Base-by-base conservation (phyloP, 1,140 invertebrate genomes). In the Drosophila pandora region DNA sequence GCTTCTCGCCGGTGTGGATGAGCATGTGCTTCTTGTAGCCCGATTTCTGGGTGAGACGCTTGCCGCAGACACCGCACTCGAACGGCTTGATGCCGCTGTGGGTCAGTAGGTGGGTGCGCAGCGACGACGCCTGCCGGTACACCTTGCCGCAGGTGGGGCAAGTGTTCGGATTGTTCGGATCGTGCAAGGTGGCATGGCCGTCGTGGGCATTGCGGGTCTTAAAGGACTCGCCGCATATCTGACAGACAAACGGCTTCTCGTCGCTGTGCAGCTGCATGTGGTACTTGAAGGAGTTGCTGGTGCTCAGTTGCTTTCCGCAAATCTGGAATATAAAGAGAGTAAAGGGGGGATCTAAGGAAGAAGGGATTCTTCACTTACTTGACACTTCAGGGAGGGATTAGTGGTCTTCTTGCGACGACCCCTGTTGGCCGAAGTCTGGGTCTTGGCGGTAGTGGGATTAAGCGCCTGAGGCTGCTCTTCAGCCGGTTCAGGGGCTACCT, bases 211-310 rank as follows among this genome's bases (percentile, higher is more conserved):
- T 90, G 47, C 87, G 76, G 2, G 87, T 90, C 50, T 90, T 90
- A 8, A 90, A 90, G 10, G 79, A 70, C 5, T 83, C 72, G 2
- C 76, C 81, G 30, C 87, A 90, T 2, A 73, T 67, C 0, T 6
- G 52, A 57, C 87, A 90, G 2, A 58, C 60, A 39, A 53, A 90
- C 0, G 89, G 90, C 7, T 70, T 82, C 7, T 54, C 67, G 13
- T 89, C 85, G n/a, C 88, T 81, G 49, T 91, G 90, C 39, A 91
- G 71, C 56, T 88, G 84, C 90, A 91, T 91, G 50, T 91, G 90
- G 43, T 91, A 91, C 37, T 90, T 91, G 37, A 75, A 90, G 2
- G 89, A 90, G 34, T 76, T 77, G 23, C 23, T 74, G 17, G 85
- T 90, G 48, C 87, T 90, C 1, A 90, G 59, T 22, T 84, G 64